These are phyloP conservation scores for Stomatorhinus walkeri DNA, from an alignment of 2,797 vertebrate genomes.

Conservation along the genomic window DNA sequence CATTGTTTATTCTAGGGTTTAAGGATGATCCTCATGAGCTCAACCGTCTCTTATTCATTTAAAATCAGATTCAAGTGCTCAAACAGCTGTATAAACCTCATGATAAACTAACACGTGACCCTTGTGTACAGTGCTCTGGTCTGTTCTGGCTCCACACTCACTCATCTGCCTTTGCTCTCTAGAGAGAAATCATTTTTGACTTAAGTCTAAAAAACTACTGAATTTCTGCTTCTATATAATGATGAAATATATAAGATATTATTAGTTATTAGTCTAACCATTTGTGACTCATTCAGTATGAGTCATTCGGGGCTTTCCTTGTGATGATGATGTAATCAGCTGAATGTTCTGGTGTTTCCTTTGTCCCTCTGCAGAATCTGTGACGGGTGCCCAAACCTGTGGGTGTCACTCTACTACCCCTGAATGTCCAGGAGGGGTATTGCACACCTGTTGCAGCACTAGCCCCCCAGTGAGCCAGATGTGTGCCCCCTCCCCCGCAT, in stretches of 20 bases:
- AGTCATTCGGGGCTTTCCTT: not conserved
- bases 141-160: not conserved
- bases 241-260: not conserved
- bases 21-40: not conserved
- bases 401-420: constrained; percentile 40
- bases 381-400: constrained; percentile 49
- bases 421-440: constrained; percentile 49
- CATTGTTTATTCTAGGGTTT: not conserved
- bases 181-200: not conserved
- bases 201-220: not conserved
- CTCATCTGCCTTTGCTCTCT: not conserved
- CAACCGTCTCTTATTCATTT: not conserved
- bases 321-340: not conserved
- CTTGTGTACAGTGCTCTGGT: not conserved
- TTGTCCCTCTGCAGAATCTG: not conserved
- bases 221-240: not conserved
- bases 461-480: not conserved
- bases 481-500: not conserved
- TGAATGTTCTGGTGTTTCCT: not conserved
- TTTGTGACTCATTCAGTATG: not conserved
- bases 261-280: not conserved
- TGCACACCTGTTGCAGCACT: constrained; percentile 35
- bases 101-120: not conserved
- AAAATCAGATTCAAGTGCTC: not conserved
- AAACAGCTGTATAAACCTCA: not conserved